These are phyloP conservation scores for Limonius californicus DNA, from an alignment of 1,140 invertebrate genomes.

Conservation along the genomic window DNA sequence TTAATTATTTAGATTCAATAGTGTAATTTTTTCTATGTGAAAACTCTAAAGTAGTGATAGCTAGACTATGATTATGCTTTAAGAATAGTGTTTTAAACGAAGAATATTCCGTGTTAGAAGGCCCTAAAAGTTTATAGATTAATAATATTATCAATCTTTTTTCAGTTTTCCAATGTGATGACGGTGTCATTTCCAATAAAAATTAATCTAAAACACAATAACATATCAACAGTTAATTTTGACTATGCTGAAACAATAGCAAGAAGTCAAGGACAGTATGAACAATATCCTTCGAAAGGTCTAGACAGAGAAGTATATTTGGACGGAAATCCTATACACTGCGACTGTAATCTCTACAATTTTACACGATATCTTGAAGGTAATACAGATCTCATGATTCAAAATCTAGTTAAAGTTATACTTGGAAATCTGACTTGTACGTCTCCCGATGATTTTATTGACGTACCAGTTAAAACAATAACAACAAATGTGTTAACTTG, in stretches of 20 bases:
- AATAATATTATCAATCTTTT: too few relatives aligned
- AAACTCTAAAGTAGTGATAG: too few relatives aligned
- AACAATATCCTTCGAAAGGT: not conserved
- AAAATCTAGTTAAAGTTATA: conserved; percentile 17
- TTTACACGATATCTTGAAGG: conserved; percentile 27
- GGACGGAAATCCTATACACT: conserved; percentile 21
- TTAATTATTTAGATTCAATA: too few relatives aligned
- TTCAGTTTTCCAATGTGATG: conserved; percentile 8
- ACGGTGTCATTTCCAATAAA: conserved; percentile 19
- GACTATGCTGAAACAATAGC: not conserved
- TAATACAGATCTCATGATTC: conserved; percentile 8
- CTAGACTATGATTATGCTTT: too few relatives aligned
- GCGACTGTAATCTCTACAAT: conserved; percentile 23
- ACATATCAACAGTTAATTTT: not conserved
- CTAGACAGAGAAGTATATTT: not conserved
- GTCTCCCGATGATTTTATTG: conserved; percentile 1
- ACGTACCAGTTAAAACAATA: conserved; percentile 10
- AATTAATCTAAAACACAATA: conserved; percentile 15
- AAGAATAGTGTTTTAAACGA: too few relatives aligned
- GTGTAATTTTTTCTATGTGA: too few relatives aligned
- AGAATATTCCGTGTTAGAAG: too few relatives aligned
- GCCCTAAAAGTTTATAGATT: too few relatives aligned
- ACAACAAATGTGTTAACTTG: conserved; percentile 23
- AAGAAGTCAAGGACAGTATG: not conserved
- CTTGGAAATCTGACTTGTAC: conserved; percentile 21